Base-by-base conservation (phyloP, 2,888 invertebrate species). In the Periphyllus acericola region DNA sequence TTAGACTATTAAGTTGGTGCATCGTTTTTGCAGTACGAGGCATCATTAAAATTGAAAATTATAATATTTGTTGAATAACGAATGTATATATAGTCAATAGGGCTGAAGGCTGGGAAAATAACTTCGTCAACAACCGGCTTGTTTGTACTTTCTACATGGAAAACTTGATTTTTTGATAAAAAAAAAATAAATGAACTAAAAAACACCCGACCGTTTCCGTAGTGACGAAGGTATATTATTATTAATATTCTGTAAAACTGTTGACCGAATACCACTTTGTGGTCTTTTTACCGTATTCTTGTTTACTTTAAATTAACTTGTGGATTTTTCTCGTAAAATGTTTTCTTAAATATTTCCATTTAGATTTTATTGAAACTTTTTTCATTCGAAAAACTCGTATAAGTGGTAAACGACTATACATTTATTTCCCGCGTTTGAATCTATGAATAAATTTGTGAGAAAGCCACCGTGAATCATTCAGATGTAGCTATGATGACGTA, bases 1-100 rank as follows among this genome's bases (percentile, higher is more conserved):
- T 80, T 68, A 74, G 75, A 60, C 87, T 81, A 87, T 87, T 87
- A 81, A 87, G 87, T 46, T 25, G 71, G 60, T 81, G 87, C 87
- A 81, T 66, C 72, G 66, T 81, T 87, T 87, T 87, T 87, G 40
- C 66, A 55, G 72, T 46, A 25, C 79, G 78, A 29, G 66, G 40
- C 86, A 72, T 87, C 87, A 66, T 87, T 87, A 87, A 87, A 87
- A 87, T 81, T 72, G 74, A 81, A 87, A 87, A 87, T 87, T 87
- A 87, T 75, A 87, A 80, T 87, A 81, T 87, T 80, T 81, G 87
- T 80, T 66, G 87, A 80, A 87, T 81, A 81, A 87, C 55, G 81
- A 81, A 87, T 87, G 80, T 29, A 46, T 46, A 0, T 29, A 46
- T 46, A 0, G 81, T 21, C 66, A 9, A 21, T 66, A 29, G 36